Evolutionary conservation across 2,888 invertebrate genomes (phyloP).

Genomic region (Pyrrhia umbra): DNA sequence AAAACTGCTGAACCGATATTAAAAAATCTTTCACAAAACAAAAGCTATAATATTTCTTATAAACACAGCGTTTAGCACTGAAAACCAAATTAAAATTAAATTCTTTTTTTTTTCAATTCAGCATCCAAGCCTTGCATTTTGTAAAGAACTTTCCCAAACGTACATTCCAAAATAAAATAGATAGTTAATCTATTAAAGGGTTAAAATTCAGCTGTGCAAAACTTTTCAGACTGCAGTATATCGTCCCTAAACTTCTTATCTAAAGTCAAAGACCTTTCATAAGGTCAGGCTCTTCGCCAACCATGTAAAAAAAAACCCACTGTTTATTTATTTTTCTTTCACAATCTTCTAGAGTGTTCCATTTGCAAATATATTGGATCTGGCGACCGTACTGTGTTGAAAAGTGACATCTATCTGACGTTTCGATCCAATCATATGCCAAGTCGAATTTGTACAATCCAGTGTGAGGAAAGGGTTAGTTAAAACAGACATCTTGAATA

Average conservation of each 20-base stretch:
- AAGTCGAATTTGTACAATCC: constrained; percentile 23
- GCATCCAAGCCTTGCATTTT: too few relatives aligned
- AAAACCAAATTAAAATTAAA: neutral
- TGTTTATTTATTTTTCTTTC: neutral
- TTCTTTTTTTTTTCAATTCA: too few relatives aligned
- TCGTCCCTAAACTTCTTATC: neutral
- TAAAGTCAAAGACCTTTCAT: neutral
- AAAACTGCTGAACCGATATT: too few relatives aligned
- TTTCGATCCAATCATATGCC: constrained; percentile 44
- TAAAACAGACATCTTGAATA: too few relatives aligned
- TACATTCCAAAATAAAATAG: too few relatives aligned
- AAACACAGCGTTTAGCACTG: too few relatives aligned
- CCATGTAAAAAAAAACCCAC: neutral
- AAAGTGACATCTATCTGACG: constrained; percentile 51
- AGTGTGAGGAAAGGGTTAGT: constrained; percentile 1
- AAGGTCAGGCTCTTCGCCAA: neutral
- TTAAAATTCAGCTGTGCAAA: neutral
- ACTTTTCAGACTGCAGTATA: neutral
- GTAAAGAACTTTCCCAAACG: too few relatives aligned
- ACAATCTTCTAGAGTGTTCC: neutral
- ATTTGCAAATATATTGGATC: constrained; percentile 62
- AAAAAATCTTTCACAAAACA: too few relatives aligned
- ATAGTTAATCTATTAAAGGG: neutral
- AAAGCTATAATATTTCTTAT: too few relatives aligned
- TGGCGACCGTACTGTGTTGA: constrained; percentile 1